Conservation (phyloP, 2,113 vertebrate species). For the Setophaga coronata region DNA sequence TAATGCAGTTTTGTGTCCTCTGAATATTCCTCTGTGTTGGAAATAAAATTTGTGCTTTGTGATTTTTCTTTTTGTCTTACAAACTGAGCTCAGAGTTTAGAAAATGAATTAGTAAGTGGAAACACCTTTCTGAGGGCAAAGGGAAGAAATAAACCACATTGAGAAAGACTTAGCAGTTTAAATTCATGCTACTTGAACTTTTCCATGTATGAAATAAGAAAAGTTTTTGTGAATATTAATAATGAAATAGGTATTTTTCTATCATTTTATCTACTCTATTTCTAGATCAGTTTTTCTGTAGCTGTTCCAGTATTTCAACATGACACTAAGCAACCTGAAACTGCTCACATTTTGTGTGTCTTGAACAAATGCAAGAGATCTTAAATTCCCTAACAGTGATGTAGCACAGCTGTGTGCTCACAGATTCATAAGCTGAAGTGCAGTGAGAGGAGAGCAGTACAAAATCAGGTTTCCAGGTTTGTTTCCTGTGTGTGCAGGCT, state of each 20-base stretch:
- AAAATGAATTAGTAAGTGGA: neutral
- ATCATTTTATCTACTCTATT: neutral
- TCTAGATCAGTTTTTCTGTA: neutral
- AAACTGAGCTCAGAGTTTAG: neutral
- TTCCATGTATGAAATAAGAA: neutral
- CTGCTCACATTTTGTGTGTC: neutral
- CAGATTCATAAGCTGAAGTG: neutral
- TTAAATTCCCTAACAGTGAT: neutral
- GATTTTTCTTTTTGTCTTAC: neutral
- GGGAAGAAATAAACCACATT: neutral
- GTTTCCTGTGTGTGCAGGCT: neutral
- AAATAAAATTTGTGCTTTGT: neutral
- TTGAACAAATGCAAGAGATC: neutral
- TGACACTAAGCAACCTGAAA: neutral
- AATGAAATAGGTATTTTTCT: neutral
- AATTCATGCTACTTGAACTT: neutral
- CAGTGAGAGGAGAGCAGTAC: neutral
- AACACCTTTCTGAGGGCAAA: neutral
- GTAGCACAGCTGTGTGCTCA: neutral
- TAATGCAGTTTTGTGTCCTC: neutral
- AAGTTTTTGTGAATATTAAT: neutral
- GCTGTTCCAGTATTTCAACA: neutral
- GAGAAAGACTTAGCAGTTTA: neutral
- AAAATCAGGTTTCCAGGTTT: constrained; percentile 30
- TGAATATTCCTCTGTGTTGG: neutral